Evolutionary conservation across 1,140 invertebrate genomes (phyloP).

Genomic region (Potamilus streckersoni): DNA sequence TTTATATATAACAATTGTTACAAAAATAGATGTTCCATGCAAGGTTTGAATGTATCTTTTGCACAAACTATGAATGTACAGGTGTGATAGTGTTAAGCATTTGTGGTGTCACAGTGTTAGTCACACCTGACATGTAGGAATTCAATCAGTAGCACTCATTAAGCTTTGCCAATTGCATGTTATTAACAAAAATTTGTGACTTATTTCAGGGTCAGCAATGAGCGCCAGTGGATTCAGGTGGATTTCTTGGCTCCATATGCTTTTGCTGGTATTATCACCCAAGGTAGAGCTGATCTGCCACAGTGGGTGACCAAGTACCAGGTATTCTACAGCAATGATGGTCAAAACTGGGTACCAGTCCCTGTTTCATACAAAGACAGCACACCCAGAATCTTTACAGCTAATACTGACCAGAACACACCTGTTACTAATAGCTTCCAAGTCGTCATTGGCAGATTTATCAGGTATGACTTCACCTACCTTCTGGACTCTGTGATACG

Average conservation of each 20-base stretch:
- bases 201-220: conserved; percentile 37
- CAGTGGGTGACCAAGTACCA: conserved; percentile 80
- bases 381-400: conserved; percentile 39
- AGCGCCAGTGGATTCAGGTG: conserved; percentile 37
- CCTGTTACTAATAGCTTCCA: conserved; percentile 47
- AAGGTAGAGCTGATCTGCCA: conserved; percentile 59
- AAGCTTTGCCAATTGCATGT: too few relatives aligned
- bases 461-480: conserved; percentile 32
- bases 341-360: conserved; percentile 41
- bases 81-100: too few relatives aligned
- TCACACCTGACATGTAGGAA: too few relatives aligned
- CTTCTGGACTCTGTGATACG: too few relatives aligned
- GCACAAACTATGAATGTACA: too few relatives aligned
- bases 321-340: conserved; percentile 67
- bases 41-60: too few relatives aligned
- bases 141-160: too few relatives aligned
- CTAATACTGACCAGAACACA: conserved; percentile 49
- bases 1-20: too few relatives aligned
- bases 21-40: too few relatives aligned
- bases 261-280: conserved; percentile 81
- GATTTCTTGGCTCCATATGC: conserved; percentile 80
- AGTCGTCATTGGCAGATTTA: conserved; percentile 42
- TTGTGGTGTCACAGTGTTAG: too few relatives aligned
- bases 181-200: not conserved
- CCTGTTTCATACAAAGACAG: conserved; percentile 27